Percentiles rank a stretch among this genome's conserved stretches.
These are phyloP conservation scores for Apis florea DNA, from an alignment of 1,140 invertebrate genomes.

Conservation along the genomic window DNA sequence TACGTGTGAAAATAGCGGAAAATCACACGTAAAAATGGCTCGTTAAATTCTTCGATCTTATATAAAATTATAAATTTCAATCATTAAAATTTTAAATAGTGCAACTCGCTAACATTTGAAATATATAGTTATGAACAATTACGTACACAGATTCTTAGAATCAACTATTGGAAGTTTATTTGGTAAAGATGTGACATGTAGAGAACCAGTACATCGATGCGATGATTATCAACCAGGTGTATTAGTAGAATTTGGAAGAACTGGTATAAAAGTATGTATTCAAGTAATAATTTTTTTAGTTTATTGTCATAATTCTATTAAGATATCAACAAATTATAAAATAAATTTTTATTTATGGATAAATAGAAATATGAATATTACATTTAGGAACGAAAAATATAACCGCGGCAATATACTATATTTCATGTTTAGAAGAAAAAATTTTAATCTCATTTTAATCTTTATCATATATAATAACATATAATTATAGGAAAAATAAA, in stretches of 20 bases:
- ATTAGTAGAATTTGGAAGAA: conserved; percentile 73
- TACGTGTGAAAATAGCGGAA: conserved; percentile 11
- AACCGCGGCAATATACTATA: too few relatives aligned
- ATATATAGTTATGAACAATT: conserved; percentile 63
- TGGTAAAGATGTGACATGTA: conserved; percentile 75
- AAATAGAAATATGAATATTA: too few relatives aligned
- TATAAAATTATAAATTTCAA: background rate
- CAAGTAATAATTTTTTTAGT: background rate
- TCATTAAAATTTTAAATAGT: background rate
- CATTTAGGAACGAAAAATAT: too few relatives aligned
- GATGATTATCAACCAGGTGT: conserved; percentile 76
- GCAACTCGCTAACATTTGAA: background rate
- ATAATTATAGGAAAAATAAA: background rate
- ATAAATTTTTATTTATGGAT: background rate
- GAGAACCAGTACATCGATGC: conserved; percentile 72
- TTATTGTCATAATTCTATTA: background rate
- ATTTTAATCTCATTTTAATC: background rate
- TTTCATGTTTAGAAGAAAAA: background rate
- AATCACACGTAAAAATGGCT: background rate
- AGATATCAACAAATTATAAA: background rate
- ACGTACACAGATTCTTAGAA: conserved; percentile 72
- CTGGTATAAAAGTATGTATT: conserved; percentile 64
- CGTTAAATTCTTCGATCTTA: background rate
- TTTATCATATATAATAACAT: background rate
- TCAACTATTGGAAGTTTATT: conserved; percentile 73